A percentile compares a stretch with the other conserved stretches of the same genome.
Conservation (phyloP, 2,113 vertebrate species). For the Scartelaos histophorus region DNA sequence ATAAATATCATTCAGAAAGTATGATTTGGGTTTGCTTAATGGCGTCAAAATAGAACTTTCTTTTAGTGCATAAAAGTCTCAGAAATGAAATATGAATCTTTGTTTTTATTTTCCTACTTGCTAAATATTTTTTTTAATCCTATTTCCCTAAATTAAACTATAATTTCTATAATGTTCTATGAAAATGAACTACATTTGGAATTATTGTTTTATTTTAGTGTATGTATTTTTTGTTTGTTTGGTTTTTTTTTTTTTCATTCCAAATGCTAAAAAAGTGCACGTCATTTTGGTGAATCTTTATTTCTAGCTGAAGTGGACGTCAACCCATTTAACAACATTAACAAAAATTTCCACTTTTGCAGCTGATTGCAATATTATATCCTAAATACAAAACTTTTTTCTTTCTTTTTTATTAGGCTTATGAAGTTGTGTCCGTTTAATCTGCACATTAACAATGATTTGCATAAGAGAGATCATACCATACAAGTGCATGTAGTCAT, state of each 20-base stretch:
- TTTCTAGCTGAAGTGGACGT: background rate
- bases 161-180: no score
- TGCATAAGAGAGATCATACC: no score
- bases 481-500: no score
- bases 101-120: background rate
- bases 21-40: background rate
- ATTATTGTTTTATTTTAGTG: background rate
- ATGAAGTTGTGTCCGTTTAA: no score
- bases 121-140: background rate
- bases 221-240: no score
- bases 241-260: no score
- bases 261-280: background rate
- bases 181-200: background rate
- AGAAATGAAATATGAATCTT: no score
- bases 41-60: background rate
- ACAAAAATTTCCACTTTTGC: background rate
- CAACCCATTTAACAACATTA: background rate
- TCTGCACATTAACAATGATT: no score
- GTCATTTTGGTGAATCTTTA: background rate
- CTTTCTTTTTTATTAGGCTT: no score
- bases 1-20: background rate
- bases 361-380: background rate
- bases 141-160: background rate
- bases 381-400: no score
- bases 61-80: no score